Evolutionary conservation across 1,140 invertebrate species (phyloP).

Genomic region (Ganaspis sp.): DNA sequence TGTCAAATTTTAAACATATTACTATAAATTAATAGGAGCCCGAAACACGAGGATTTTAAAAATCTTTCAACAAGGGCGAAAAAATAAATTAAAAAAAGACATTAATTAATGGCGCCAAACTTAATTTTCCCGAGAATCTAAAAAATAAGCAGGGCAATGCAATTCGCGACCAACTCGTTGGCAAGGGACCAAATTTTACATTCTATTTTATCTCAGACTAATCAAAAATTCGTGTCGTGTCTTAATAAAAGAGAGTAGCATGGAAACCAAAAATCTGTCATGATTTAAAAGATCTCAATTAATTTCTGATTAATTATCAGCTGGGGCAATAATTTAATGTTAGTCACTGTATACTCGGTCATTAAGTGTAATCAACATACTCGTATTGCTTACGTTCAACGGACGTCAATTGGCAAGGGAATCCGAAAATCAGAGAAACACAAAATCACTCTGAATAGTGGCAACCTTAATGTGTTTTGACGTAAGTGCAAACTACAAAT

Average conservation of each 20-base stretch:
- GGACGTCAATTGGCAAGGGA: conserved; percentile 7
- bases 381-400: not conserved
- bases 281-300: not conserved
- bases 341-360: not conserved
- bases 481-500: not conserved
- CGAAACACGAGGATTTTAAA: too few species aligned
- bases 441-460: not conserved
- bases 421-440: not conserved
- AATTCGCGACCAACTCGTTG: not conserved
- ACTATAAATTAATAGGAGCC: too few species aligned
- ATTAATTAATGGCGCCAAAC: not conserved
- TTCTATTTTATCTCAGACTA: not conserved
- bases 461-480: not conserved
- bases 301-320: not conserved
- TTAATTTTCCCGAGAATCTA: not conserved
- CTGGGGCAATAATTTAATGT: too few species aligned
- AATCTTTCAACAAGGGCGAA: not conserved
- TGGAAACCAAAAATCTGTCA: not conserved
- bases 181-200: not conserved
- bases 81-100: not conserved
- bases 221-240: not conserved
- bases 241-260: not conserved
- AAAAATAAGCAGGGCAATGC: not conserved
- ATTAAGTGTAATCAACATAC: not conserved
- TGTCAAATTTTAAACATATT: too few species aligned